Conservation (phyloP, 2,888 invertebrate species). For the Hololepta plana region DNA sequence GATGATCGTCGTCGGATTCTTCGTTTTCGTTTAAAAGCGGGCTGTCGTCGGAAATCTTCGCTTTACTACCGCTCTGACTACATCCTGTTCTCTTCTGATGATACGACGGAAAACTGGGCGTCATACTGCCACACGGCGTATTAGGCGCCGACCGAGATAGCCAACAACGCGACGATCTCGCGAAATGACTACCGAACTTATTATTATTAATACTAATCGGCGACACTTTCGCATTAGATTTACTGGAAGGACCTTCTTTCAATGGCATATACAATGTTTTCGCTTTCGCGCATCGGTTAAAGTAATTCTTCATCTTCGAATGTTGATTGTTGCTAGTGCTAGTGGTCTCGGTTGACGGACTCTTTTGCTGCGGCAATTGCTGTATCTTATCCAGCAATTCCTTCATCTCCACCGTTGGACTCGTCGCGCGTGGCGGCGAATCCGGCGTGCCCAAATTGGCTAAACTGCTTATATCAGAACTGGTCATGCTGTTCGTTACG, state of each 20-base stretch:
- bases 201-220: constrained; percentile 1
- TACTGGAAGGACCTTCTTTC: constrained; percentile 18
- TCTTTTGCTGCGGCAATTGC: constrained; percentile 36
- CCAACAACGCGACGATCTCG: constrained; percentile 26
- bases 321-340: constrained; percentile 7
- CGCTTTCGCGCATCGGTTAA: constrained; percentile 36
- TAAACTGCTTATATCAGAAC: constrained; percentile 51
- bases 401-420: constrained; percentile 57
- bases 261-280: constrained; percentile 55
- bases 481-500: constrained; percentile 27
- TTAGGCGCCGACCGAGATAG: constrained; percentile 64
- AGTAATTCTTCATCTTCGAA: constrained; percentile 22
- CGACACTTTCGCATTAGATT: constrained; percentile 4
- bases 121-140: constrained; percentile 48
- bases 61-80: constrained; percentile 31
- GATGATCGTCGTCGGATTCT: constrained; percentile 28
- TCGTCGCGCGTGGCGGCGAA: constrained; percentile 68
- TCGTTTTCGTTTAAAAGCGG: constrained; percentile 39
- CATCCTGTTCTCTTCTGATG: constrained; percentile 22
- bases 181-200: constrained; percentile 4
- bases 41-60: constrained; percentile 38
- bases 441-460: constrained; percentile 47
- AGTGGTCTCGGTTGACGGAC: constrained; percentile 19
- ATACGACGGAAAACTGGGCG: constrained; percentile 40
- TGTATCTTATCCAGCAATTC: constrained; percentile 57